Evolutionary conservation across 1,140 invertebrate genomes (phyloP), one percentile per base, ranked within the genome.

Genomic region (Centruroides sculpturatus): DNA sequence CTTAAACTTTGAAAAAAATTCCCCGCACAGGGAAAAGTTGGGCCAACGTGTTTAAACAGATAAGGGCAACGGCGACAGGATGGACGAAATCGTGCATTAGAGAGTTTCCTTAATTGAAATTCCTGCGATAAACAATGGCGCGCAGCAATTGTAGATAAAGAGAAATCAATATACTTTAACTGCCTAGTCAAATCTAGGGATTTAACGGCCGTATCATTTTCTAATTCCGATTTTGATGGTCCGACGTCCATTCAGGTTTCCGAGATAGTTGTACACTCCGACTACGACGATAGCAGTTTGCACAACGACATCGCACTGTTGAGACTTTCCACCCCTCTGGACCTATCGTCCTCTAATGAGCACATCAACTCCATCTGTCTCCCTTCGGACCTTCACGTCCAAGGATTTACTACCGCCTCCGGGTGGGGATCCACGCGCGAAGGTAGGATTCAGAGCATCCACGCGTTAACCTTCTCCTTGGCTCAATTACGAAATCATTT

Each of bases 301-400:
- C 66, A 71, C 55, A 70, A 73, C 63, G 72, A 72, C 61, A 71
- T 73, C 51, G 70, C 70, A 11, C 13, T 73, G 3, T 55, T 73
- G 35, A 68, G 67, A 58, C 57, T 72, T 55, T 66, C 53, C 9
- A 47, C 46, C 41, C 61, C 61, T 34, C 47, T 35, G 9, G 35
- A 13, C 55, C 56, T 51, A 8, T 36, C 58, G 8, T 4, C 34
- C 7, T 35, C 58, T 41, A 65, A 51, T 47, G 34, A 13, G 0
- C 92, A 94, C 71, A 86, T 92, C 46, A 78, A 93, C 59, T 89
- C 90, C 1, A 84, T 94, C 53, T 95, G 91, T 70, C 81, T 95
- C 5, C 90, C 90, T 0, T 83, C 89, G 51, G 67, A 69, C 36
- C 86, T 88, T 35, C 57, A 57, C 55, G 56, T 55, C 11, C 55